Conservation (phyloP, 2,888 invertebrate genomes). For the Troglohyphantes excavatus region DNA sequence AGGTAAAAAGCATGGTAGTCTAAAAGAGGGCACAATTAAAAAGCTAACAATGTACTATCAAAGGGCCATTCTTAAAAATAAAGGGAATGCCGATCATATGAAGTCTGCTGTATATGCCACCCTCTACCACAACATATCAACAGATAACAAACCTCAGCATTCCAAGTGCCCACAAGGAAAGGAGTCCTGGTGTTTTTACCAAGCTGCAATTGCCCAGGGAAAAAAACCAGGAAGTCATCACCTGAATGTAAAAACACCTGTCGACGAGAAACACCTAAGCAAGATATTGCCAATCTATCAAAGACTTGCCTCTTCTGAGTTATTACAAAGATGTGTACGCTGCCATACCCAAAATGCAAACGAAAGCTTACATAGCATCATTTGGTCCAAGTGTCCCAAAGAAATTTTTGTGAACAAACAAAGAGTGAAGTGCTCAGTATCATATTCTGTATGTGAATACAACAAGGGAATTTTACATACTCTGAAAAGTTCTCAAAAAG, state of each 20-base stretch:
- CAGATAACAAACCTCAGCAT: constrained; percentile 3
- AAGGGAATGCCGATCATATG: background rate
- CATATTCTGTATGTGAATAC: background rate
- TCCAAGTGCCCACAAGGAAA: background rate
- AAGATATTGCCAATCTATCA: constrained; percentile 11
- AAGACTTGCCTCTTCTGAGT: background rate
- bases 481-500: background rate
- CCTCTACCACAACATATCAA: background rate
- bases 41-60: constrained; percentile 4
- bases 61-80: background rate
- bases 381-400: constrained; percentile 19
- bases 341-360: constrained; percentile 12
- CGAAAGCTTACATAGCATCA: constrained; percentile 13
- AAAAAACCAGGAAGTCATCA: background rate
- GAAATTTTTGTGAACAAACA: background rate
- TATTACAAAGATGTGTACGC: background rate
- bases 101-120: constrained; percentile 2
- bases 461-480: too few relatives aligned
- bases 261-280: background rate
- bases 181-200: constrained; percentile 33
- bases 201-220: background rate
- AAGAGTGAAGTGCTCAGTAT: background rate
- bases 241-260: background rate
- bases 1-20: background rate
- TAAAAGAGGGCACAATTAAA: background rate